Evolutionary conservation across 2,113 vertebrate genomes (phyloP).

Genomic region (Hipposideros armiger): DNA sequence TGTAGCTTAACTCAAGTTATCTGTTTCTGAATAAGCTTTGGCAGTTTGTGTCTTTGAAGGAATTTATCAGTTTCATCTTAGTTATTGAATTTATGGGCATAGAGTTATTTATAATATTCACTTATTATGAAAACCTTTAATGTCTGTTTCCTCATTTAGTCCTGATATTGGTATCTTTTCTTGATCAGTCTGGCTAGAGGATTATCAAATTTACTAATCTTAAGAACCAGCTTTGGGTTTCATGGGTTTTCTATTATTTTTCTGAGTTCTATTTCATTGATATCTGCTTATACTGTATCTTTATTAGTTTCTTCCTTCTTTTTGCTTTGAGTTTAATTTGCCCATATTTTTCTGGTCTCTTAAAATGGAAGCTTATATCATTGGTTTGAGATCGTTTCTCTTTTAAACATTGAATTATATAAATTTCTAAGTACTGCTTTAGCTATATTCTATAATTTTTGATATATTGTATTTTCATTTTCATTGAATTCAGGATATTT

Average conservation of each 20-base stretch:
- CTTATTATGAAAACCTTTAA: background rate
- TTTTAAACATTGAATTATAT: background rate
- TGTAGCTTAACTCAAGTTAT: background rate
- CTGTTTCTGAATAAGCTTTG: background rate
- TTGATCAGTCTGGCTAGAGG: background rate
- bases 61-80: background rate
- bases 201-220: background rate
- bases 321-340: slow-evolving; percentile 7
- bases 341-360: slow-evolving; percentile 8
- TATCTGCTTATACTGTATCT: background rate
- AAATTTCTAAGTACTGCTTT: background rate
- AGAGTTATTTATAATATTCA: slow-evolving; percentile 26
- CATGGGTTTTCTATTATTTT: background rate
- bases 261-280: background rate
- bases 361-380: background rate
- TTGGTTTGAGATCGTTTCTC: background rate
- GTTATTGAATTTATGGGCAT: background rate
- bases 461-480: background rate
- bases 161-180: background rate
- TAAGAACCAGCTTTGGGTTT: slow-evolving; percentile 10
- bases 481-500: slow-evolving; percentile 26
- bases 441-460: background rate
- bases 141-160: background rate
- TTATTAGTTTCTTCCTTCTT: background rate
- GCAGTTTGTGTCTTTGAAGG: slow-evolving; percentile 21